Base-by-base conservation (phyloP, 2,888 invertebrate genomes). In the Aphrophora alni region DNA sequence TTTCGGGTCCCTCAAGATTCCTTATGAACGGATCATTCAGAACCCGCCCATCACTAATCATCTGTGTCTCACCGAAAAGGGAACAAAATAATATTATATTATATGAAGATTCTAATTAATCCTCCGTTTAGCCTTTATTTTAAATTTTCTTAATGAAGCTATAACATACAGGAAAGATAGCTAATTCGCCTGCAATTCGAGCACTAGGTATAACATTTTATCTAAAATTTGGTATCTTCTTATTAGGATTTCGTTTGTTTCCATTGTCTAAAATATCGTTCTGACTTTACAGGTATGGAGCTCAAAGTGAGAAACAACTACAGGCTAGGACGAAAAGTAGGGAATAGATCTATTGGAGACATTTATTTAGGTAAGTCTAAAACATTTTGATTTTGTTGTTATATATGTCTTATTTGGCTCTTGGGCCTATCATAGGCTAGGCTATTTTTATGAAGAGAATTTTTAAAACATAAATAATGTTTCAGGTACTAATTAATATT, bases 311-410 rank as follows among this genome's bases (percentile, higher is more conserved):
- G 98, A 88, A 98, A 98, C 91, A 98, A 98, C 92, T 99, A 98
- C 91, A 94, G 98, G 89, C 93, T 99, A 87, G 98, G 98, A 87
- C 93, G 98, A 87, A 98, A 99, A 92, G 98, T 99, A 89, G 98
- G 99, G 87, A 98, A 98, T 88, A 99, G 99, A 86, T 99, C 99
- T 81, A 99, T 99, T 90, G 99, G 99, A 87, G 99, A 99, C 90
- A 99, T 99, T 89, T 99, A 99, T 91, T 91, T 99, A 89, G 98
- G 97, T 96, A 90, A 92, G 92, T 88, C 75, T 70, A 69, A 76
- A 28, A 74, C 33, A 17, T 70, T 21, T 38, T 44, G 8, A 44
- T 14, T 44, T 5, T 44, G 17, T n/a, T n/a, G n/a, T 44, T 2
- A 14, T 44, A 14, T 44, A 14, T 14, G 44, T 44, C 44, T 44